A percentile compares a stretch with the other conserved stretches of the same genome.
These are phyloP conservation scores for Botia kubotai DNA, from an alignment of 2,797 vertebrate species.

Conservation along the genomic window DNA sequence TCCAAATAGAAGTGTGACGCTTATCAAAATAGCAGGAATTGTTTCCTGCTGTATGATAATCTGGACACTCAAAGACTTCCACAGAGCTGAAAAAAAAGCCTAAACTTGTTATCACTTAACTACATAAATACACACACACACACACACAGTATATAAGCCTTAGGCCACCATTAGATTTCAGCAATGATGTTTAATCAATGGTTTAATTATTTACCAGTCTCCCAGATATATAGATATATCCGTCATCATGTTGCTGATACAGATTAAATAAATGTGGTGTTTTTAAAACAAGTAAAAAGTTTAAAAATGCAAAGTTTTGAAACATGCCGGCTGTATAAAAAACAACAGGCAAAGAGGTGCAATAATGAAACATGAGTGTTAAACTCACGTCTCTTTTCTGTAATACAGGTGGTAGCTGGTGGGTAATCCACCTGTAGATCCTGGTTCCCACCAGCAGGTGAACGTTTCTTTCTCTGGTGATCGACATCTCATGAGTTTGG, in stretches of 20 bases:
- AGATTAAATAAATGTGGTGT: not conserved
- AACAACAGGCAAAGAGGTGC: not conserved
- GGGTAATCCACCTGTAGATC: conserved; percentile 81
- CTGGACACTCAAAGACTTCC: conserved; percentile 82
- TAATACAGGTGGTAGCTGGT: conserved; percentile 85
- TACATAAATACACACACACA: too few species aligned
- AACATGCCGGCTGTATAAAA: too few species aligned
- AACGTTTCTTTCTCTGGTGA: conserved; percentile 93
- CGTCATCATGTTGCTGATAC: not conserved
- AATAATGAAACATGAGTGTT: conserved; percentile 29
- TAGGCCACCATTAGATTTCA: too few species aligned
- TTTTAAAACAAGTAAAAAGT: too few species aligned
- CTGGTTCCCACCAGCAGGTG: conserved; percentile 90
- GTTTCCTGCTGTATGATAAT: conserved; percentile 83
- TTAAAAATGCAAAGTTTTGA: too few species aligned
- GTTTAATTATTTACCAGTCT: too few species aligned
- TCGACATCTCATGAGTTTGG: conserved; percentile 80
- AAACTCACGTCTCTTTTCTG: conserved; percentile 85
- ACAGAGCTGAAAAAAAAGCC: conserved; percentile 63
- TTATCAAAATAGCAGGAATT: conserved; percentile 91
- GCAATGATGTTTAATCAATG: too few species aligned
- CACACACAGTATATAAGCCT: too few species aligned
- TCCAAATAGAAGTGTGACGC: conserved; percentile 83
- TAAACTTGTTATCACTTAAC: not conserved
- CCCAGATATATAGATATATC: too few species aligned